Conservation (phyloP, 2,888 invertebrate genomes). For the Lasioglossum leucozonium region DNA sequence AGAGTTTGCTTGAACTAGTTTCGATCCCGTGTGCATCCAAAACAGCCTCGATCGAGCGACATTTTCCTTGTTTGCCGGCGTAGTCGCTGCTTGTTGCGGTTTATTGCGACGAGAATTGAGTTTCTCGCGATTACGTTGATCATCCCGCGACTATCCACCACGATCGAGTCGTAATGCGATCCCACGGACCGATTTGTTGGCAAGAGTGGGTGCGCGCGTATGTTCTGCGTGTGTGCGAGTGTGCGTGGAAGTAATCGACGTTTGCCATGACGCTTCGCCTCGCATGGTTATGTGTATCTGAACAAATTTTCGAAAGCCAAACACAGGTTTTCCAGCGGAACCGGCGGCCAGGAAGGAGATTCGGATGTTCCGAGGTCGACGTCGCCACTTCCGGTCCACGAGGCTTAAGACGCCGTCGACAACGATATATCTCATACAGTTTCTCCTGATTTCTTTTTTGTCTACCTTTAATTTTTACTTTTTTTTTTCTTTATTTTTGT, state of each 20-base stretch:
- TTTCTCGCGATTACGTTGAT: not conserved
- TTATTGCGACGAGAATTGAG: not conserved
- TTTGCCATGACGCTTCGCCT: constrained; percentile 84
- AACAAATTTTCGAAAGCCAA: constrained; percentile 71
- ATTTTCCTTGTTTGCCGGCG: constrained; percentile 6
- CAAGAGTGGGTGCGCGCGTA: constrained; percentile 72
- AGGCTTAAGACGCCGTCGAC: not conserved
- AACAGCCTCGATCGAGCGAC: not conserved
- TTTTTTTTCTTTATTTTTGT: constrained; percentile 12
- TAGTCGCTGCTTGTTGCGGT: not conserved
- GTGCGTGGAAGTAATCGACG: constrained; percentile 82
- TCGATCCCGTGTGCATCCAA: not conserved
- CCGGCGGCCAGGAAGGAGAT: not conserved
- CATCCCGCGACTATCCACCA: constrained; percentile 20
- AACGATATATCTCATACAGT: constrained; percentile 21
- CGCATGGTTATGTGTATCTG: constrained; percentile 84
- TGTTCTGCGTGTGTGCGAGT: constrained; percentile 75
- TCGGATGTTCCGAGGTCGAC: not conserved
- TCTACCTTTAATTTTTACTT: not conserved
- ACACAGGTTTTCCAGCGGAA: constrained; percentile 50
- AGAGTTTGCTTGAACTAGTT: not conserved
- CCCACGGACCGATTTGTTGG: constrained; percentile 65
- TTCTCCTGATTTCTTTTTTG: constrained; percentile 37
- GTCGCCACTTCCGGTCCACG: constrained; percentile 2
- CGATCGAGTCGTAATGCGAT: constrained; percentile 60